Percentiles rank a stretch among this genome's conserved stretches.
Evolutionary conservation across 2,797 vertebrate species (phyloP).

Genomic region (Microchirus variegatus): DNA sequence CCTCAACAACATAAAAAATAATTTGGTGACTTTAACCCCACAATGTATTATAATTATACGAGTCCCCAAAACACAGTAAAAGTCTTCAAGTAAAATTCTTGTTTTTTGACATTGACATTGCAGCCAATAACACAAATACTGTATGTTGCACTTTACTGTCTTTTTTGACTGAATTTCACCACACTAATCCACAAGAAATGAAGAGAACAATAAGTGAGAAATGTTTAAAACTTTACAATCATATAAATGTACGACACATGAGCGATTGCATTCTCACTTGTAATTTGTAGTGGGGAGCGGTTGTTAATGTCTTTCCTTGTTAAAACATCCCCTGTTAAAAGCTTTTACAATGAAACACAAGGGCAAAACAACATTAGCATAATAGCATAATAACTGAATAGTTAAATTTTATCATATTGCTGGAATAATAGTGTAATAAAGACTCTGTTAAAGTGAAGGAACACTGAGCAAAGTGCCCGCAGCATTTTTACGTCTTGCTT

Average conservation of each 20-base stretch:
- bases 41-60: too few relatives aligned
- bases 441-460: slow-evolving; percentile 5
- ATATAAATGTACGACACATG: background rate
- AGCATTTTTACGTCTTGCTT: slow-evolving; percentile 27
- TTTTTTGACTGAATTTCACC: background rate
- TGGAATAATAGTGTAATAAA: background rate
- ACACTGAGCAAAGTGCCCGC: slow-evolving; percentile 11
- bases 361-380: background rate
- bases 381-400: background rate
- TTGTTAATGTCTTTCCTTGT: background rate
- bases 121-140: slow-evolving; percentile 25
- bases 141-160: background rate
- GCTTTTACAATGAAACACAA: background rate
- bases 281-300: background rate
- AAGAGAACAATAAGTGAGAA: background rate
- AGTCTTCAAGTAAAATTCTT: too few relatives aligned
- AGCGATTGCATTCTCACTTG: background rate
- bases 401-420: background rate
- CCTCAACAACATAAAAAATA: too few relatives aligned
- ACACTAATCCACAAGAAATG: background rate
- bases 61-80: too few relatives aligned
- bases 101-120: too few relatives aligned
- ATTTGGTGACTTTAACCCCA: too few relatives aligned
- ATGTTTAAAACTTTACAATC: background rate
- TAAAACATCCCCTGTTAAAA: background rate